Percentiles rank a stretch among this genome's conserved stretches.
Evolutionary conservation across 2,797 vertebrate genomes (phyloP).

Genomic region (Picus viridis): DNA sequence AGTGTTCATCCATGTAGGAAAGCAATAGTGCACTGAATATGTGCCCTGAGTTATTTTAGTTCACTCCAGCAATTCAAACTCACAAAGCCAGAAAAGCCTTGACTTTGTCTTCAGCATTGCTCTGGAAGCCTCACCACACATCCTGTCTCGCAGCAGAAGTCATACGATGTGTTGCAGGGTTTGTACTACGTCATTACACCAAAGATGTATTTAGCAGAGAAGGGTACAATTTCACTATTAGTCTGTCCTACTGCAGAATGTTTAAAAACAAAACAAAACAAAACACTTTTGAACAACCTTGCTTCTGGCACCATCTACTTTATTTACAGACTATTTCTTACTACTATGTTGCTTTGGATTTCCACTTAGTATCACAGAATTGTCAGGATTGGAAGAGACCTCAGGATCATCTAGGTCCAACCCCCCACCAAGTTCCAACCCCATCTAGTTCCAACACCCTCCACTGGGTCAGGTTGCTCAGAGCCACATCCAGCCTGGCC

Average conservation of each 20-base stretch:
- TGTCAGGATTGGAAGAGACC: no score
- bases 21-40: background rate
- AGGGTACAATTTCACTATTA: background rate
- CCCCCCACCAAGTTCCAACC: no score
- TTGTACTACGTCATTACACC: background rate
- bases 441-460: no score
- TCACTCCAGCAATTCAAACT: background rate
- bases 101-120: background rate
- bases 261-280: background rate
- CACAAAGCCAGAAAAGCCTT: background rate
- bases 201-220: background rate
- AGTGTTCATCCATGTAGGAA: background rate
- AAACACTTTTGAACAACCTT: background rate
- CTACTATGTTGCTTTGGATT: background rate
- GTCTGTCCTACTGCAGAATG: background rate
- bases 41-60: background rate
- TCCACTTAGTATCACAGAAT: background rate
- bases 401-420: no score
- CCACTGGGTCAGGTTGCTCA: no score
- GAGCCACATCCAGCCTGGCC: no score
- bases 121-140: background rate
- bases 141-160: background rate
- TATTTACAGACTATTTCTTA: background rate
- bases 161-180: rapidly evolving
- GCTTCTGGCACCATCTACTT: background rate